Evolutionary conservation across 2,888 invertebrate genomes (phyloP), one percentile per base, ranked within the genome.

Genomic region (Morpho helenor): DNA sequence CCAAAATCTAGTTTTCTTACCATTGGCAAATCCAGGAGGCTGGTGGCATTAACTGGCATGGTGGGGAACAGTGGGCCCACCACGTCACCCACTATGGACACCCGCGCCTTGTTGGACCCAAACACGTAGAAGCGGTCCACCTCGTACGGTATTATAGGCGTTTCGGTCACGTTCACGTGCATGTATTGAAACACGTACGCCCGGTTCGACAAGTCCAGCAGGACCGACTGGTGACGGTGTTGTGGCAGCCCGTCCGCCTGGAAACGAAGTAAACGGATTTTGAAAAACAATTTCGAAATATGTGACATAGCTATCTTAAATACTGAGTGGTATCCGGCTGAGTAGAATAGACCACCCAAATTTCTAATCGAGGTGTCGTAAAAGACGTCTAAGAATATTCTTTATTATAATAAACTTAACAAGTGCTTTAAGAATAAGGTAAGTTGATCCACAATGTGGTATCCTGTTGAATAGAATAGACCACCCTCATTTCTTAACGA

Each of bases 101-200:
- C 92, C 16, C 93, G 91, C 9, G 97, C 98, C 61, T 90, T 93
- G 79, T 98, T 98, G 0, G 98, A 98, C 0, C 98, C 98, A 79
- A 96, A 98, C 53, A 99, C 96, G 83, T 98, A 99, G 87, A 98
- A 96, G 68, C 97, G 95, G 76, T 89, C 87, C 68, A 86, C 95
- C 68, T 97, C 96, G 81, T 98, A 98, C 0, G 98, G 97, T 67
- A 98, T 97, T 59, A 97, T 92, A 3, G 99, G 97, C 1, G 96
- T 95, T 83, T 99, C 98, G 0, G 98, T 98, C 7, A 99, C 95
- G 82, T 98, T 97, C 1, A 98, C 96, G 84, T 98, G 97, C 94
- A 99, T 95, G 81, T 98, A 98, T 73, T 98, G 98, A 87, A 98
- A 95, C 54, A 96, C 95, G 82, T 96, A 96, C 0, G 97, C 97